phyloP scores from a whole-genome alignment of 2,113 vertebrate genomes.

The Rhabdornis inornatus region DNA sequence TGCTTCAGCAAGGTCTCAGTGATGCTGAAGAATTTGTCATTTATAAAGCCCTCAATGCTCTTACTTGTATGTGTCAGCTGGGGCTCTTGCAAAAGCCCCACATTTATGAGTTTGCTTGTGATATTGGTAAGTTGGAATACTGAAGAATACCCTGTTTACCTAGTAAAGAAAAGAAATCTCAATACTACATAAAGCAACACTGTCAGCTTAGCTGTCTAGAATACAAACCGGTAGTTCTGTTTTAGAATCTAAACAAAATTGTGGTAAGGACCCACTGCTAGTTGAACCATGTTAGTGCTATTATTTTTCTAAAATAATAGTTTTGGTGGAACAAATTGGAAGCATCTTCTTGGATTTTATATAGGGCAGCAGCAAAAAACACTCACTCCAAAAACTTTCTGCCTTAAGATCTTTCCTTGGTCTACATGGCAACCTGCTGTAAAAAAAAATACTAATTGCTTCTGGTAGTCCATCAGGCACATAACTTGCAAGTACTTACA shows the following conservation, averaged over 20 bases:
- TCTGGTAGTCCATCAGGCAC: neutral
- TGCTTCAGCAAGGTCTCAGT: conserved; percentile 95
- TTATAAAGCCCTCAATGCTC: conserved; percentile 93
- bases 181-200: neutral
- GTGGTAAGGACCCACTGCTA: neutral
- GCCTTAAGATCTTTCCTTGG: neutral
- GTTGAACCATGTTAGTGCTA: neutral
- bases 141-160: neutral
- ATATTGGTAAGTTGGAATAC: conserved; percentile 83
- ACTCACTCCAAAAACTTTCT: neutral
- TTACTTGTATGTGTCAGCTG: conserved; percentile 97
- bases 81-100: conserved; percentile 95
- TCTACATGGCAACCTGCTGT: neutral
- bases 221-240: neutral
- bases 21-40: conserved; percentile 98
- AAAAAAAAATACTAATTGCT: neutral
- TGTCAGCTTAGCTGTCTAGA: neutral
- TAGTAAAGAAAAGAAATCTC: neutral
- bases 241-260: neutral
- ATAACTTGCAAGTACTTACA: neutral
- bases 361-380: neutral
- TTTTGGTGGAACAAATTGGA: neutral
- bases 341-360: neutral
- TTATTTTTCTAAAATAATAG: neutral
- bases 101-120: conserved; percentile 94